Evolutionary conservation across 2,888 invertebrate species (phyloP).

Genomic region (Dynastes maya): DNA sequence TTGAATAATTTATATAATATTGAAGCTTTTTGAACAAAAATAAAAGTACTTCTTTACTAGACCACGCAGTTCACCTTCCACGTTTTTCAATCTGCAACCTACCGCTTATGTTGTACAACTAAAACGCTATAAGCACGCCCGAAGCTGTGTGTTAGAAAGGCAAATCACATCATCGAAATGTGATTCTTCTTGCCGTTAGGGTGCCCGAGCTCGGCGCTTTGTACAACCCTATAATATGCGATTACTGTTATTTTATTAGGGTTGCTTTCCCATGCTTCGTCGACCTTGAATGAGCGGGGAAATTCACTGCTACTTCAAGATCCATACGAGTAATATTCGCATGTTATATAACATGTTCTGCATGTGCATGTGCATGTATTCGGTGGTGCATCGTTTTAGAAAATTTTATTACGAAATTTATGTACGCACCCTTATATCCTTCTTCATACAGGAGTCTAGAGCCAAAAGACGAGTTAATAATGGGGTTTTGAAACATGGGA

Average conservation of each 20-base stretch:
- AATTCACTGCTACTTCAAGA: conserved; percentile 40
- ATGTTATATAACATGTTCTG: background rate
- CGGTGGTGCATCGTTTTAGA: conserved; percentile 12
- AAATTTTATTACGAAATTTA: conserved; percentile 36
- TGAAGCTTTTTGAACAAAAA: too few relatives aligned
- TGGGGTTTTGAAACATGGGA: background rate
- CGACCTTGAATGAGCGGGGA: conserved; percentile 56
- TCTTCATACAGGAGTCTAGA: background rate
- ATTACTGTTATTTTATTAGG: conserved; percentile 69
- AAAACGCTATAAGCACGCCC: conserved; percentile 14
- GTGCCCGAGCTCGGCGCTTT: conserved; percentile 60
- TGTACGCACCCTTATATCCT: background rate
- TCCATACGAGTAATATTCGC: conserved; percentile 2
- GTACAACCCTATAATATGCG: conserved; percentile 67
- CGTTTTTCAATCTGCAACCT: background rate
- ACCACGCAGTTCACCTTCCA: background rate
- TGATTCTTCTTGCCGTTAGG: conserved; percentile 63
- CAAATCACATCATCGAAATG: conserved; percentile 64
- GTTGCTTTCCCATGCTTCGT: conserved; percentile 63
- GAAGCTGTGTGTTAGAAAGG: conserved; percentile 59
- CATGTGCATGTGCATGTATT: background rate
- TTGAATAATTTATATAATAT: too few relatives aligned
- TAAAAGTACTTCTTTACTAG: too few relatives aligned
- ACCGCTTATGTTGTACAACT: background rate
- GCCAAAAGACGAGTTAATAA: background rate